A percentile compares a stretch with the other conserved stretches of the same genome.
Conservation (phyloP, 2,888 invertebrate species). For the Acholoe squamosa region DNA sequence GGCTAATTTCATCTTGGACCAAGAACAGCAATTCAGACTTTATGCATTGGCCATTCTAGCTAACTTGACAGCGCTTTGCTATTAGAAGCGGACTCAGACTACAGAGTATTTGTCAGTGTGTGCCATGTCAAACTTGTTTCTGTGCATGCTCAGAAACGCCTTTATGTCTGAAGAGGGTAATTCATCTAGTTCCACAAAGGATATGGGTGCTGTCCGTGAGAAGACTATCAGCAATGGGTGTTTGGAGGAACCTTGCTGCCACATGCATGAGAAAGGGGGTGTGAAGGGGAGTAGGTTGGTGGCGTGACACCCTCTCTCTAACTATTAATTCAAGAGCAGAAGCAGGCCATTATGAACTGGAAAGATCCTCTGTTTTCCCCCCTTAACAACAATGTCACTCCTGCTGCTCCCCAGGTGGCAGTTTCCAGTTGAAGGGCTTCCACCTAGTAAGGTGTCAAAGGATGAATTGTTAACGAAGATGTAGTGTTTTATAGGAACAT, state of each 20-base stretch:
- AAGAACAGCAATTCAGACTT: slow-evolving; percentile 20
- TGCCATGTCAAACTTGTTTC: slow-evolving; percentile 9
- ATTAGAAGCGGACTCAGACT: background rate
- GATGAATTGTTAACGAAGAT: background rate
- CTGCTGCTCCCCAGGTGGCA: too few species aligned
- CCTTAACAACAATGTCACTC: too few species aligned
- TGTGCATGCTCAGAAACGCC: slow-evolving; percentile 7
- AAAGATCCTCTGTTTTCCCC: too few species aligned
- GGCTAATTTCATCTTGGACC: background rate
- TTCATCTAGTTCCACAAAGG: background rate
- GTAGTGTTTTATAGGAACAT: background rate
- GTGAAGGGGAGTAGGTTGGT: too few species aligned
- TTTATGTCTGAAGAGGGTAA: background rate
- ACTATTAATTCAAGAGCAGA: too few species aligned
- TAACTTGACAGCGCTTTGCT: background rate
- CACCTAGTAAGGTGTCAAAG: background rate
- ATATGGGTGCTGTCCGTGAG: background rate
- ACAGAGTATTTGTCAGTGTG: background rate
- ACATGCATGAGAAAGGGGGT: background rate
- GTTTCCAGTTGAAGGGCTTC: background rate
- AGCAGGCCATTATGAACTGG: too few species aligned
- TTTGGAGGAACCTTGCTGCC: background rate
- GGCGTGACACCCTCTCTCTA: too few species aligned
- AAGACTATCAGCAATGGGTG: background rate
- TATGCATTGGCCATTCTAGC: slow-evolving; percentile 1